These are phyloP conservation scores for Melolontha melolontha DNA, from an alignment of 2,888 invertebrate species.

Conservation along the genomic window DNA sequence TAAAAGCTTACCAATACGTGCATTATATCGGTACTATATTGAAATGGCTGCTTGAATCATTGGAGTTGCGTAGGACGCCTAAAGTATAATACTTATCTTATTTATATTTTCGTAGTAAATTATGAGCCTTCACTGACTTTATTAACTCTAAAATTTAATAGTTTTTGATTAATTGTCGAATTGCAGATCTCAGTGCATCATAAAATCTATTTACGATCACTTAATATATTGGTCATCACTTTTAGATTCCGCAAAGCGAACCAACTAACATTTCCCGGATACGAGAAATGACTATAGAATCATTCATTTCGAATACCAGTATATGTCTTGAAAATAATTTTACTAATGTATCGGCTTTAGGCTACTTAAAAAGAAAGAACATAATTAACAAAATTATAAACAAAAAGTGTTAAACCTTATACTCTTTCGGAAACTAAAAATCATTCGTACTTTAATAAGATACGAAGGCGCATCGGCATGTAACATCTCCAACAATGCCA, in stretches of 20 bases:
- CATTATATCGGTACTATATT: no score
- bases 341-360: no score
- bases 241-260: conserved; percentile 12
- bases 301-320: background rate
- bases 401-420: no score
- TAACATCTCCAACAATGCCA: no score
- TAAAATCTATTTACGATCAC: conserved; percentile 29
- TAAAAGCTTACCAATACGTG: no score
- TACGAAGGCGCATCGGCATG: no score
- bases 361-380: no score
- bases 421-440: no score
- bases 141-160: conserved; percentile 33
- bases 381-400: no score
- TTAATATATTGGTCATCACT: conserved; percentile 29
- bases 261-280: background rate
- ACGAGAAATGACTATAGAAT: background rate
- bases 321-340: conserved; percentile 1
- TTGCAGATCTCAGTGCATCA: conserved; percentile 15
- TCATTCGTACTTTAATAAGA: no score
- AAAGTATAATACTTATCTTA: conserved; percentile 3
- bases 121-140: conserved; percentile 15
- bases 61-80: no score
- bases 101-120: conserved; percentile 34
- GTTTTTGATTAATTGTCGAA: conserved; percentile 33
- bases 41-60: no score